Evolutionary conservation across 2,113 vertebrate species (phyloP), one percentile per base, ranked within the genome.

Genomic region (Eurystomus gularis): DNA sequence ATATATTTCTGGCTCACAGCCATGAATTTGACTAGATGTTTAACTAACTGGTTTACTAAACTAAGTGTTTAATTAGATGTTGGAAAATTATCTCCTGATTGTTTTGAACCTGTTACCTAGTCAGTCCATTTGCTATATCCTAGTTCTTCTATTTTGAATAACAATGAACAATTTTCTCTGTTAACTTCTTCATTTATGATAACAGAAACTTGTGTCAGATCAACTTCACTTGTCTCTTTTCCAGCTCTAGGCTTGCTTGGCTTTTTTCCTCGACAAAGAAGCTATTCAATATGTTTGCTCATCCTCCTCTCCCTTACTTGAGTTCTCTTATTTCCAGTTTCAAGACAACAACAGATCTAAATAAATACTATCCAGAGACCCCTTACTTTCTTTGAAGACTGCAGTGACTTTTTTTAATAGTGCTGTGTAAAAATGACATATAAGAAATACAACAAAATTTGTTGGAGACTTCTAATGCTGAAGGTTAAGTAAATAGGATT

Each of bases 401-500:
- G 66, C 40, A 85, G 58, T 39, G 18, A 82, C 87, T 86, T 91
- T 88, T 82, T 73, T 85, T 39, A 82, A 55, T 40, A 84, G 70
- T 8, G 31, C 18, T 62, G 40, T 82, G 62, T 91, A 86, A 94
- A 96, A 91, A 80, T 85, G 80, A 84, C 83, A 19, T 83, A 73
- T 39, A 31, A 77, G 88, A 94, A 82, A 85, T 14, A 82, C 75
- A 77, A 51, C 51, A 13, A 94, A 88, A 96, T 82, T 91, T 91
- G 57, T 49, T 82, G 91, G 57, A 92, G 42, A 33, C 21, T 89
- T 84, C 80, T 57, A 89, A 42, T 9, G 8, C 33, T 82, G 88
- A 85, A 86, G 70, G 94, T 89, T 79, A 93, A 96, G 46, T 93
- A 96, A 91, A 94, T 82, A 76, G 24, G 54, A 77, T 86, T 94